These are phyloP conservation scores for Fabriciana adippe DNA, from an alignment of 2,888 invertebrate genomes.

Conservation along the genomic window DNA sequence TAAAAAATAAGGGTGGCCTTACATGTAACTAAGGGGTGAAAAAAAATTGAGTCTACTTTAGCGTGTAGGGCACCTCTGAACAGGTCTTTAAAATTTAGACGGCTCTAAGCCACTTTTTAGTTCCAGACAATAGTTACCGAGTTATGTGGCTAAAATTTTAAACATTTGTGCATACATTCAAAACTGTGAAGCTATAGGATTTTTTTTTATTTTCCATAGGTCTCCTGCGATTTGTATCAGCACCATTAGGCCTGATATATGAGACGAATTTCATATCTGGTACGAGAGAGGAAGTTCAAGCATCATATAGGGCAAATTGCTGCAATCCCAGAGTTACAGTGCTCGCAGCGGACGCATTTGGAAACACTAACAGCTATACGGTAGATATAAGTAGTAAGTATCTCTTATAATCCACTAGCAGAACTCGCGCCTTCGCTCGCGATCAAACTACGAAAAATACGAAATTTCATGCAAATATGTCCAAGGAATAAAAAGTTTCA, in stretches of 20 bases:
- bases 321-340: constrained; percentile 86
- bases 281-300: constrained; percentile 84
- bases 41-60: no score
- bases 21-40: no score
- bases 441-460: no score
- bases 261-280: constrained; percentile 85
- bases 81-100: no score
- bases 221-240: constrained; percentile 81
- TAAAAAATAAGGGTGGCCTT: no score
- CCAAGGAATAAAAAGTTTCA: no score
- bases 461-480: no score
- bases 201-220: constrained; percentile 57
- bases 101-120: no score
- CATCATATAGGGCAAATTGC: constrained; percentile 87
- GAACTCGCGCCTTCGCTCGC: no score
- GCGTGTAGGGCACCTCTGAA: no score
- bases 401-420: background rate
- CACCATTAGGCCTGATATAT: constrained; percentile 84
- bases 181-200: background rate
- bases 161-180: background rate
- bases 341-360: constrained; percentile 85
- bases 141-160: background rate
- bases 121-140: no score
- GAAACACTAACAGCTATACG: constrained; percentile 84
- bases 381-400: constrained; percentile 81